Evolutionary conservation across 2,888 invertebrate genomes (phyloP).

Genomic region (Pemphredon lugubris): DNA sequence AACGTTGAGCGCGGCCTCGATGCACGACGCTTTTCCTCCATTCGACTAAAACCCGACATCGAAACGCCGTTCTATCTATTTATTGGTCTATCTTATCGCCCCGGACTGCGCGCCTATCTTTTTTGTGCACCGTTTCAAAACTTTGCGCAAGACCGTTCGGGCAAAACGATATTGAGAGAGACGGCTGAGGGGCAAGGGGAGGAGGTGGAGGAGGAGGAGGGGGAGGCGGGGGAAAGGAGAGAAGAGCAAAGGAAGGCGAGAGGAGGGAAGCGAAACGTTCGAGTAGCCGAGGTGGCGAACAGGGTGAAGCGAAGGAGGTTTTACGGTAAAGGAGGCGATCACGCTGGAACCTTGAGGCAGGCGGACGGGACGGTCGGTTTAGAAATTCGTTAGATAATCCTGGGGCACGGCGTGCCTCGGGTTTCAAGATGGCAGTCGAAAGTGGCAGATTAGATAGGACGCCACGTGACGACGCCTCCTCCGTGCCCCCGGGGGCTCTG

Average conservation of each 20-base stretch:
- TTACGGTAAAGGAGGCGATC: slow-evolving; percentile 25
- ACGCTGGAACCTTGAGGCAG: slow-evolving; percentile 50
- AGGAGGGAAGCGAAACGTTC: too few relatives aligned
- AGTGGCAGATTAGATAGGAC: slow-evolving; percentile 77
- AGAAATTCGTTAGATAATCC: slow-evolving; percentile 69
- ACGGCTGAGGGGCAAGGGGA: background rate
- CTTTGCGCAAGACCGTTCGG: slow-evolving; percentile 48
- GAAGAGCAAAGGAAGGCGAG: background rate
- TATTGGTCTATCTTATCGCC: slow-evolving; percentile 64
- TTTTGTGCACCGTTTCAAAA: slow-evolving; percentile 61
- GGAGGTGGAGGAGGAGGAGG: slow-evolving; percentile 19
- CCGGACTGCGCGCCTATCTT: slow-evolving; percentile 45
- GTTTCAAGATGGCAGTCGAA: slow-evolving; percentile 78
- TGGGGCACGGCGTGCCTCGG: slow-evolving; percentile 53
- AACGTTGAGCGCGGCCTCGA: too few relatives aligned
- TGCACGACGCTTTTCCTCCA: too few relatives aligned
- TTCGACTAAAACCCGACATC: slow-evolving; percentile 14
- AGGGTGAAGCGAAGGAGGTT: too few relatives aligned
- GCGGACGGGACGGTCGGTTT: slow-evolving; percentile 52
- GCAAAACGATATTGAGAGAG: background rate
- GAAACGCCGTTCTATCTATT: slow-evolving; percentile 44
- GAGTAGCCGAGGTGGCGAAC: too few relatives aligned
- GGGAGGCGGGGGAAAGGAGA: slow-evolving; percentile 7
- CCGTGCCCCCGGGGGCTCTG: too few relatives aligned
- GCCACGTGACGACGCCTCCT: slow-evolving; percentile 65